Evolutionary conservation across 2,113 vertebrate genomes (phyloP).

Genomic region (Pongo pygmaeus): DNA sequence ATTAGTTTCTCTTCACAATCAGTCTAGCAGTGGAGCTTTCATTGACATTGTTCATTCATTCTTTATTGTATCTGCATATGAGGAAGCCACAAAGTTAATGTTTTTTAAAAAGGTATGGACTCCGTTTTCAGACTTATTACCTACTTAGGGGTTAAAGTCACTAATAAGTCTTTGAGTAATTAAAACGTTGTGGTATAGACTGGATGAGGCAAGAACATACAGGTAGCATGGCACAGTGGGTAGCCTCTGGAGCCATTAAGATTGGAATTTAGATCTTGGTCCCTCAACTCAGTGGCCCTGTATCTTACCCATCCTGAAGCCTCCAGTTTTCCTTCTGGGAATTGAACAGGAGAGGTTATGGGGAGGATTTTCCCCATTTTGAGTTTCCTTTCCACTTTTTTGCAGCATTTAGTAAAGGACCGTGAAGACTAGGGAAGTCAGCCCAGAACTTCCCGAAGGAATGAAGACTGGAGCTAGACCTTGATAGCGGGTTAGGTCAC

Average conservation of each 20-base stretch:
- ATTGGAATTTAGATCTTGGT: neutral
- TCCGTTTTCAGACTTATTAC: constrained; percentile 4
- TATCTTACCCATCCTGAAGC: neutral
- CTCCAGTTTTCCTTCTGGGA: neutral
- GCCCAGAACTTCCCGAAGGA: neutral
- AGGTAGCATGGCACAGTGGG: neutral
- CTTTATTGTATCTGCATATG: neutral
- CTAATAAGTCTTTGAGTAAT: neutral
- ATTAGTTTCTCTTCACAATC: neutral
- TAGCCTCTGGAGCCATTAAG: neutral
- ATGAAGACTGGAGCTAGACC: neutral
- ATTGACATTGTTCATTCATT: neutral
- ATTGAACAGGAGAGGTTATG: neutral
- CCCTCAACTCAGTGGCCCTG: neutral
- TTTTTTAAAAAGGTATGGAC: neutral
- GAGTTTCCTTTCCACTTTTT: neutral
- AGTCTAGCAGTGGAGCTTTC: neutral
- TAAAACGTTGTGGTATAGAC: neutral
- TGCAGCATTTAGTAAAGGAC: neutral
- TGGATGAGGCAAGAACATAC: neutral
- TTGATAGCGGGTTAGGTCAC: neutral
- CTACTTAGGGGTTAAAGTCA: neutral
- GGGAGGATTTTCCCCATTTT: neutral
- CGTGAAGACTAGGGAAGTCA: neutral
- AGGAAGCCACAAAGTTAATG: neutral